phyloP scores from a whole-genome alignment of 2,888 invertebrate genomes.

The Hydraecia micacea region DNA sequence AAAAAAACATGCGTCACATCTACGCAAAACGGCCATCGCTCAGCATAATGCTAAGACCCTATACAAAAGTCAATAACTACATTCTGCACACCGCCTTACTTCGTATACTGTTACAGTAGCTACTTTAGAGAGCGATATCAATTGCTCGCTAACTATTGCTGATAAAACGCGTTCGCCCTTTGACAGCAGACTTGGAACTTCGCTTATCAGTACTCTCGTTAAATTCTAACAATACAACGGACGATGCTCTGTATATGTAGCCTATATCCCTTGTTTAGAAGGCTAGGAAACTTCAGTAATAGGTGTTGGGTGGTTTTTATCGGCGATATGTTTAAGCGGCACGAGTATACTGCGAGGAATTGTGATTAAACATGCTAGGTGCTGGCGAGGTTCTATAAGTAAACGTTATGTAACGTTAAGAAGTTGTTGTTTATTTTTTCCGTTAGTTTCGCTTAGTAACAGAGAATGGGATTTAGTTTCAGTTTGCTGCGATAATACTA shows the following conservation, averaged over 20 bases:
- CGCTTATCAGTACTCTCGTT: conserved; percentile 68
- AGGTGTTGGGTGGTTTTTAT: conserved; percentile 40
- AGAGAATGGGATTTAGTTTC: not conserved
- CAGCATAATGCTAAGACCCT: too few relatives aligned
- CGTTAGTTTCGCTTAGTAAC: conserved; percentile 24
- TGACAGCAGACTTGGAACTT: conserved; percentile 68
- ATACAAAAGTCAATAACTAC: conserved; percentile 13
- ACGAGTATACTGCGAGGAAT: conserved; percentile 7
- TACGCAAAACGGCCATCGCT: too few relatives aligned
- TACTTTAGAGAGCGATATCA: conserved; percentile 61
- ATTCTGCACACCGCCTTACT: conserved; percentile 53
- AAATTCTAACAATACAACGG: conserved; percentile 60
- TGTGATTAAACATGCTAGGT: conserved; percentile 46
- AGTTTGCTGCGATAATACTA: not conserved
- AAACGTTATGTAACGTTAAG: conserved; percentile 17
- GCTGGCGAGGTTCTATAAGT: conserved; percentile 12
- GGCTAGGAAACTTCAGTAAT: conserved; percentile 35
- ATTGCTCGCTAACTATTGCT: conserved; percentile 64
- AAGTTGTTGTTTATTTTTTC: conserved; percentile 15
- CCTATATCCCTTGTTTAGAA: conserved; percentile 41
- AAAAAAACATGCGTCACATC: too few relatives aligned
- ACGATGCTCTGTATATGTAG: conserved; percentile 41
- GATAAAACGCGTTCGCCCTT: conserved; percentile 72
- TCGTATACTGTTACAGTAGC: conserved; percentile 52
- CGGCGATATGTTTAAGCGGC: conserved; percentile 36